Percentiles rank a stretch among this genome's conserved stretches.
Evolutionary conservation across 2,113 vertebrate genomes (phyloP).

Genomic region (Channa argus): DNA sequence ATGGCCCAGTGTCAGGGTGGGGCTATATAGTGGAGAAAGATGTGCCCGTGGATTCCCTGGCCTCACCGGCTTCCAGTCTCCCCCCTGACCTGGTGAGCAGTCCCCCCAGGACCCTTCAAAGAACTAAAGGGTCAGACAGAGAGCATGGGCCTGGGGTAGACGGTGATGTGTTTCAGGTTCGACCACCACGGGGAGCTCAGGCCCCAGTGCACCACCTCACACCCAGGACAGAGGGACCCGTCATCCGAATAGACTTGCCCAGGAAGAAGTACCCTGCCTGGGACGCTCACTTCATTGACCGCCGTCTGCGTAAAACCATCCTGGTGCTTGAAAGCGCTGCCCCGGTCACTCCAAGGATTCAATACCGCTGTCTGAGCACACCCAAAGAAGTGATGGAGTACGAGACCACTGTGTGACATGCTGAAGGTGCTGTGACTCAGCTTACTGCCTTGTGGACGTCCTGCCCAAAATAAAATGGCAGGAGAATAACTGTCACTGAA

Average conservation of each 20-base stretch:
- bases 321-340: slow-evolving; percentile 93
- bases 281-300: slow-evolving; percentile 98
- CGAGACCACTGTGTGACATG: slow-evolving; percentile 92
- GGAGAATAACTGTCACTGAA: slow-evolving; percentile 48
- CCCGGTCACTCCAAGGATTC: slow-evolving; percentile 90
- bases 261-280: slow-evolving; percentile 97
- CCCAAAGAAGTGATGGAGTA: slow-evolving; percentile 97
- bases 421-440: slow-evolving; percentile 36
- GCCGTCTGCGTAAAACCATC: slow-evolving; percentile 95
- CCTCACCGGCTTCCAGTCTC: slow-evolving; percentile 69
- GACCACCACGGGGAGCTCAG: slow-evolving; percentile 83
- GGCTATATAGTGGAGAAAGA: slow-evolving; percentile 82
- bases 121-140: slow-evolving; percentile 93
- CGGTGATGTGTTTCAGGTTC: slow-evolving; percentile 92
- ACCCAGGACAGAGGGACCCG: slow-evolving; percentile 92
- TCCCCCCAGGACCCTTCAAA: slow-evolving; percentile 93
- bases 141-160: slow-evolving; percentile 86
- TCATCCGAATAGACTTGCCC: slow-evolving; percentile 97
- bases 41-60: slow-evolving; percentile 72
- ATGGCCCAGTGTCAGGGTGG: slow-evolving; percentile 89
- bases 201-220: slow-evolving; percentile 79
- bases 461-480: slow-evolving; percentile 53
- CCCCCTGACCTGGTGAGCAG: slow-evolving; percentile 88
- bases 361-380: slow-evolving; percentile 90
- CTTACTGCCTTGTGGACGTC: slow-evolving; percentile 29